A percentile compares a stretch with the other conserved stretches of the same genome.
Conservation (phyloP, 2,113 vertebrate genomes). For the Apistogramma diplotaenia region DNA sequence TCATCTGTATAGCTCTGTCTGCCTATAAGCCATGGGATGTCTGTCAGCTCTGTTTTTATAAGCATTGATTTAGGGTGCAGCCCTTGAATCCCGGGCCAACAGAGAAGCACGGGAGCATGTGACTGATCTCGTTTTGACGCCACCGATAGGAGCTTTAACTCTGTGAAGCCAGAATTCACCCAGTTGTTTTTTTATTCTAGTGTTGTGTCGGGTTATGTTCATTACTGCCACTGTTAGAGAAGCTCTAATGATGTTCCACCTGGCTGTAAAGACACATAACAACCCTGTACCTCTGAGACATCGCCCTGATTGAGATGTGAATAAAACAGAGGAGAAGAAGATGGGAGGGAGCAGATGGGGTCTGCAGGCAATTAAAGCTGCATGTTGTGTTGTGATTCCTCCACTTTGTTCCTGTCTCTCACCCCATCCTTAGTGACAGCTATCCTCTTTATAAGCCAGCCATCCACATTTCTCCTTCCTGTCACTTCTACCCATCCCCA, state of each 20-base stretch:
- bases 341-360: constrained; percentile 39
- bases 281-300: constrained; percentile 48
- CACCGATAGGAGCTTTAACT: constrained; percentile 12
- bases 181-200: background rate
- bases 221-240: background rate
- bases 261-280: constrained; percentile 36
- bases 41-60: constrained; percentile 67
- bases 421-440: constrained; percentile 41
- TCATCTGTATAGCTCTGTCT: constrained; percentile 62
- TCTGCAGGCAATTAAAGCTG: constrained; percentile 58
- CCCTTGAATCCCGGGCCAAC: constrained; percentile 42
- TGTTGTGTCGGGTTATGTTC: background rate
- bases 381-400: constrained; percentile 33
- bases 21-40: constrained; percentile 34
- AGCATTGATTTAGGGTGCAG: constrained; percentile 63
- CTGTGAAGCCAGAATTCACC: background rate
- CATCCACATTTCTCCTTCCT: constrained; percentile 38
- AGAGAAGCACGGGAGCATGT: constrained; percentile 22
- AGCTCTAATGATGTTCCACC: constrained; percentile 53
- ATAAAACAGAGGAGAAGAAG: constrained; percentile 33
- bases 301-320: constrained; percentile 62
- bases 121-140: background rate
- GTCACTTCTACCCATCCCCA: background rate
- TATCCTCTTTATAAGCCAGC: constrained; percentile 53
- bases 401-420: constrained; percentile 35